phyloP scores from a whole-genome alignment of 2,797 vertebrate genomes.

The Aselliscus stoliczkanus region DNA sequence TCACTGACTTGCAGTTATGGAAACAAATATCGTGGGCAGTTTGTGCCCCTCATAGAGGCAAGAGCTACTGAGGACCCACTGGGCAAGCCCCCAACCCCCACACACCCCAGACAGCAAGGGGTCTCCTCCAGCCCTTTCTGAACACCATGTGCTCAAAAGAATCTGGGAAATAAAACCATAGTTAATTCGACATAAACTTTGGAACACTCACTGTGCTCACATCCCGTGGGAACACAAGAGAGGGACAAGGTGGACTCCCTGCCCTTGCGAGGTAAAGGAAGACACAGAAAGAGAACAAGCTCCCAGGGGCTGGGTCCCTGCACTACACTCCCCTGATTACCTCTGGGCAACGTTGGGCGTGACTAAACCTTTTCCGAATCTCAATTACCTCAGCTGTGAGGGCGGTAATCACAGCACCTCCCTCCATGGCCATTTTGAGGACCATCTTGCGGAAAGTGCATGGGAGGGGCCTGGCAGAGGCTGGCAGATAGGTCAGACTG shows the following conservation, averaged over 20 bases:
- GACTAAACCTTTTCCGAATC: not conserved
- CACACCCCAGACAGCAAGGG: not conserved
- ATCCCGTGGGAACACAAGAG: not conserved
- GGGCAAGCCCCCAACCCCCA: not conserved
- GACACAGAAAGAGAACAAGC: not conserved
- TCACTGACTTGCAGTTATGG: not conserved
- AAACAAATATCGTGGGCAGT: not conserved
- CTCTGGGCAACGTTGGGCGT: rapidly evolving
- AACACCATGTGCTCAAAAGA: not conserved
- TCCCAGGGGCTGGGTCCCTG: not conserved
- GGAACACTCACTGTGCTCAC: not conserved
- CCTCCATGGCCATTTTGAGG: not conserved
- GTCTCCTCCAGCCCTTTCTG: not conserved
- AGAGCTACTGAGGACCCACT: not conserved
- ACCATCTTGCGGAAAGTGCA: rapidly evolving
- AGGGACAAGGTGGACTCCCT: not conserved
- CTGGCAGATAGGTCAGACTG: not conserved
- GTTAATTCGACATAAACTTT: not conserved
- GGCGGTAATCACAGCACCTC: not conserved
- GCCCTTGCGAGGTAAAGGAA: not conserved
- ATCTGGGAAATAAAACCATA: not conserved
- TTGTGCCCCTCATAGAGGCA: not conserved
- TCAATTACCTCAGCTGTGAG: not conserved
- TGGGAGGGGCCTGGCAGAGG: not conserved
- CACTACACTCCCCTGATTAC: rapidly evolving